phyloP scores from a whole-genome alignment of 2,113 vertebrate species.

The Chunga burmeisteri region DNA sequence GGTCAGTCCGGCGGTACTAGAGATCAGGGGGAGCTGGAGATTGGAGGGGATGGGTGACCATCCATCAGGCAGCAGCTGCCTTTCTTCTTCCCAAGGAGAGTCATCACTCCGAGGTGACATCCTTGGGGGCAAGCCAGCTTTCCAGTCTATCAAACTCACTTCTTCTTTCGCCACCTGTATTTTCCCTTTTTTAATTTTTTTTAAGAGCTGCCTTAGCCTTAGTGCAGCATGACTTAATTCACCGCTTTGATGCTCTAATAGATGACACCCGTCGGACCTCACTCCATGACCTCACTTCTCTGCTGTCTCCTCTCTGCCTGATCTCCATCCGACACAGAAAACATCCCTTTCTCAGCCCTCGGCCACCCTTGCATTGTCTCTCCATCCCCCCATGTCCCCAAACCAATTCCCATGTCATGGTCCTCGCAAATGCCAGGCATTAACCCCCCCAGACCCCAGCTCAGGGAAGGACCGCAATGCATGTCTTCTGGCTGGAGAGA shows the following conservation, averaged over 20 bases:
- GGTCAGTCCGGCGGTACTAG: background rate
- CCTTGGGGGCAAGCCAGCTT: background rate
- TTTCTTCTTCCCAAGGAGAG: background rate
- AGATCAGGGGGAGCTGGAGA: background rate
- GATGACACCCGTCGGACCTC: background rate
- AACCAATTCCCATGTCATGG: background rate
- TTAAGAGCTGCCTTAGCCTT: background rate
- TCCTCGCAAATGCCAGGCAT: background rate
- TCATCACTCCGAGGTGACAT: background rate
- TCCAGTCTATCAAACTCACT: background rate
- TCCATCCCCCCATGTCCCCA: accelerated
- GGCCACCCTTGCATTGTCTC: background rate
- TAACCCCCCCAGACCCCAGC: background rate
- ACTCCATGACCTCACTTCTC: background rate
- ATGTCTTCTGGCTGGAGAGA: background rate
- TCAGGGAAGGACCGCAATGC: background rate
- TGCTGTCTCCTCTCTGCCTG: background rate
- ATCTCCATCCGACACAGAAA: background rate
- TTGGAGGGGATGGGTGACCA: background rate
- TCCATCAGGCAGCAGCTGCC: background rate
- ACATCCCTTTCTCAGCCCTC: background rate
- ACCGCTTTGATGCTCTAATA: background rate
- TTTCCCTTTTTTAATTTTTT: background rate
- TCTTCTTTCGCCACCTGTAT: background rate
- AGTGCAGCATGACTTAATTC: background rate